Conservation (phyloP, 2,797 vertebrate species). For the Semotilus atromaculatus region DNA sequence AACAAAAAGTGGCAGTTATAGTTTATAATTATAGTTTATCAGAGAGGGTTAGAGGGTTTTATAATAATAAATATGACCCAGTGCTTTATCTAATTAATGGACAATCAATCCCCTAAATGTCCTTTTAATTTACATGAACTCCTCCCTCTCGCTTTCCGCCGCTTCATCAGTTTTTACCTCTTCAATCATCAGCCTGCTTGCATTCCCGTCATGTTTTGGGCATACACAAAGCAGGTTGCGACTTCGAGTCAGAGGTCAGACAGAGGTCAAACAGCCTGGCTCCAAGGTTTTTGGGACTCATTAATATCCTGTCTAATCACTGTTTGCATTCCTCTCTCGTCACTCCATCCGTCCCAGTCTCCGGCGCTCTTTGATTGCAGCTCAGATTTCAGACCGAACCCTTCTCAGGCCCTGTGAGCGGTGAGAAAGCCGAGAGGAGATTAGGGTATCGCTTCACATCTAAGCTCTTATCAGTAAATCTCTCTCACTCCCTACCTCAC, state of each 20-base stretch:
- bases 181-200: conserved; percentile 26
- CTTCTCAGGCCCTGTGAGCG: conserved; percentile 27
- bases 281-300: conserved; percentile 50
- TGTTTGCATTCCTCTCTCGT: conserved; percentile 52
- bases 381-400: conserved; percentile 45
- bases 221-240: conserved; percentile 35
- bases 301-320: conserved; percentile 60
- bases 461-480: conserved; percentile 48
- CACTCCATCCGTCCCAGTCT: conserved; percentile 41
- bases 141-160: background rate
- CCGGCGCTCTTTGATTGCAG: conserved; percentile 40
- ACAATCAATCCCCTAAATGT: background rate
- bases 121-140: conserved; percentile 21
- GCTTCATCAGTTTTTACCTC: conserved; percentile 32
- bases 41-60: background rate
- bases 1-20: background rate
- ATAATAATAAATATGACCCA: background rate
- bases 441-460: conserved; percentile 39
- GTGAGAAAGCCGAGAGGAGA: conserved; percentile 43
- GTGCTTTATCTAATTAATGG: background rate
- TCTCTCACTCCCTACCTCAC: conserved; percentile 27
- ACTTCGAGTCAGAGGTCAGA: conserved; percentile 54
- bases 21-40: conserved; percentile 29
- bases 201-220: conserved; percentile 18
- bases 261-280: conserved; percentile 46